Evolutionary conservation across 2,888 invertebrate genomes (phyloP).

Genomic region (Caenorhabditis imperialis): DNA sequence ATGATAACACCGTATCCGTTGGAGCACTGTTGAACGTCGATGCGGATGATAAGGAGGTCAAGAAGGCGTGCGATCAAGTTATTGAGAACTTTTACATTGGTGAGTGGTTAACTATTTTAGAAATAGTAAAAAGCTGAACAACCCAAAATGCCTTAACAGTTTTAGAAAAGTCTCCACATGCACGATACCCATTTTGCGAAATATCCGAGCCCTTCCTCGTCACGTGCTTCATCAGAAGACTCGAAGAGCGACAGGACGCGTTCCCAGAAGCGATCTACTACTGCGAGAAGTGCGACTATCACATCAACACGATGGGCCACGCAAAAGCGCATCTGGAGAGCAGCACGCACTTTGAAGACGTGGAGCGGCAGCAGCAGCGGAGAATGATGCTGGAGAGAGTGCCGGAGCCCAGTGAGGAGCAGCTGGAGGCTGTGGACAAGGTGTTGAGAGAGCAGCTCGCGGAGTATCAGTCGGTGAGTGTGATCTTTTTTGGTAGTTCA

Average conservation of each 20-base stretch:
- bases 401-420: neutral
- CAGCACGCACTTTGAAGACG: conserved; percentile 37
- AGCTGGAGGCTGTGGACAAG: conserved; percentile 7
- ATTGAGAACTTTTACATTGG: conserved; percentile 11
- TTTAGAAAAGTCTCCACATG: neutral
- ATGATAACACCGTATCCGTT: conserved; percentile 3
- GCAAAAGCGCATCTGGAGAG: conserved; percentile 52
- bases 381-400: conserved; percentile 1
- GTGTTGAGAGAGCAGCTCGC: conserved; percentile 9
- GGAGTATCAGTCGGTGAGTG: conserved; percentile 12
- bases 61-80: conserved; percentile 27
- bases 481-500: no score
- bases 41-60: conserved; percentile 10
- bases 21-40: conserved; percentile 10
- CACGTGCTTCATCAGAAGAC: conserved; percentile 14
- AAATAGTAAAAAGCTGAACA: no score
- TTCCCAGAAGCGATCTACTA: conserved; percentile 62
- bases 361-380: conserved; percentile 16
- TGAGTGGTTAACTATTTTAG: neutral
- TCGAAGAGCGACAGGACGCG: conserved; percentile 12
- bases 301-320: conserved; percentile 50
- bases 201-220: conserved; percentile 22
- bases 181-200: conserved; percentile 11
- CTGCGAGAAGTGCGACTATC: conserved; percentile 57
- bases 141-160: no score